Conservation (phyloP, 2,888 invertebrate species). For the Sinotaia quadrata region DNA sequence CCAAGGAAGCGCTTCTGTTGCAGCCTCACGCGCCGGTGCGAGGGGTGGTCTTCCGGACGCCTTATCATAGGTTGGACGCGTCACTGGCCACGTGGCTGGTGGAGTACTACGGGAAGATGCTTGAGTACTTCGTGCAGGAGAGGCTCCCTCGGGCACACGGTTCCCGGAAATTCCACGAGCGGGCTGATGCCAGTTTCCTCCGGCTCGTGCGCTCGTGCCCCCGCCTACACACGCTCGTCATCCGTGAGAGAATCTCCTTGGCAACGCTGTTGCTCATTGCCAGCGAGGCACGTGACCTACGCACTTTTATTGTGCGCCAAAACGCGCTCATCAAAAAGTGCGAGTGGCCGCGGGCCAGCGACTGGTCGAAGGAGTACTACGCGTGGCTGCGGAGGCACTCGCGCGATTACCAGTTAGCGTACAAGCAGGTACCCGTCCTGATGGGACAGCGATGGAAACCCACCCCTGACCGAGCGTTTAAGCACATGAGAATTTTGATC, state of each 20-base stretch:
- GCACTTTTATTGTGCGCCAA: slow-evolving; percentile 79
- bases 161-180: slow-evolving; percentile 80
- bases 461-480: slow-evolving; percentile 70
- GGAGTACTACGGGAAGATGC: slow-evolving; percentile 75
- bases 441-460: slow-evolving; percentile 79
- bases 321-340: slow-evolving; percentile 80
- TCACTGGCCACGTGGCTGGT: slow-evolving; percentile 76
- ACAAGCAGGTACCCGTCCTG: slow-evolving; percentile 80
- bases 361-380: slow-evolving; percentile 81
- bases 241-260: slow-evolving; percentile 84
- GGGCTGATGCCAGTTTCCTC: slow-evolving; percentile 81
- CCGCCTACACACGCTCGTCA: slow-evolving; percentile 80
- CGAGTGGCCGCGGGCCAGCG: slow-evolving; percentile 79
- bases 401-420: slow-evolving; percentile 79
- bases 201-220: slow-evolving; percentile 80
- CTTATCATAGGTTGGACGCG: slow-evolving; percentile 76
- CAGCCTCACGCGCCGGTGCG: slow-evolving; percentile 82
- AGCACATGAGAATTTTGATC: slow-evolving; percentile 33
- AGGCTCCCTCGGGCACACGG: slow-evolving; percentile 80
- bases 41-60: slow-evolving; percentile 79
- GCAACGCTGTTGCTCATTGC: slow-evolving; percentile 83
- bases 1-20: slow-evolving; percentile 74
- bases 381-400: slow-evolving; percentile 79
- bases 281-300: slow-evolving; percentile 77
- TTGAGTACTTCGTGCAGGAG: slow-evolving; percentile 79